These are phyloP conservation scores for Porites divaricata DNA, from an alignment of 92 coral and sea anemone genomes.

Conservation along the genomic window DNA sequence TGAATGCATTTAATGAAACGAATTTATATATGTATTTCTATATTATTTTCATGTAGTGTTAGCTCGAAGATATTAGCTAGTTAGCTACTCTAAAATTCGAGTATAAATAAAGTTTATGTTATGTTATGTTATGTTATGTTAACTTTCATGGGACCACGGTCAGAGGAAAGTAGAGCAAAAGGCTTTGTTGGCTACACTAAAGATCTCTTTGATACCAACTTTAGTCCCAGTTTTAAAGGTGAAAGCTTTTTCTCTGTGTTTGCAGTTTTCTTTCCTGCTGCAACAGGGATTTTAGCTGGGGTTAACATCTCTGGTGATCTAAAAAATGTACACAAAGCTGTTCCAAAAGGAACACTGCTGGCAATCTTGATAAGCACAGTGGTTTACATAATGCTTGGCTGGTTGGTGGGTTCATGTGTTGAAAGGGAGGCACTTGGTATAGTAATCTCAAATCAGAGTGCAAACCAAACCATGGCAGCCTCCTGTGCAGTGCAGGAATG, in stretches of 20 bases:
- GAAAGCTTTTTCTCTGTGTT: conserved; percentile 94
- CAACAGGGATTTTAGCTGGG: conserved; percentile 96
- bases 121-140: too few relatives aligned
- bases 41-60: too few relatives aligned
- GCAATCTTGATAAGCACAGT: conserved; percentile 89
- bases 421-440: conserved; percentile 88
- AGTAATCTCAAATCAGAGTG: conserved; percentile 45
- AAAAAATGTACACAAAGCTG: conserved; percentile 84
- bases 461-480: conserved; percentile 15
- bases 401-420: conserved; percentile 84
- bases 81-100: too few relatives aligned
- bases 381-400: conserved; percentile 86
- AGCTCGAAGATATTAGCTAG: too few relatives aligned
- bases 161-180: conserved; percentile 58
- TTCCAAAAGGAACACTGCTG: conserved; percentile 94
- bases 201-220: conserved; percentile 71
- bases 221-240: conserved; percentile 69
- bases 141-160: conserved; percentile 92
- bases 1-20: too few relatives aligned
- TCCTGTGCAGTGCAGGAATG: conserved; percentile 76
- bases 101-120: too few relatives aligned
- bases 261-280: conserved; percentile 98
- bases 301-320: conserved; percentile 97
- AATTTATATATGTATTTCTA: too few relatives aligned
- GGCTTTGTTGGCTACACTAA: conserved; percentile 82